Conservation (phyloP, 1,140 invertebrate species). For the Temnothorax longispinosus region DNA sequence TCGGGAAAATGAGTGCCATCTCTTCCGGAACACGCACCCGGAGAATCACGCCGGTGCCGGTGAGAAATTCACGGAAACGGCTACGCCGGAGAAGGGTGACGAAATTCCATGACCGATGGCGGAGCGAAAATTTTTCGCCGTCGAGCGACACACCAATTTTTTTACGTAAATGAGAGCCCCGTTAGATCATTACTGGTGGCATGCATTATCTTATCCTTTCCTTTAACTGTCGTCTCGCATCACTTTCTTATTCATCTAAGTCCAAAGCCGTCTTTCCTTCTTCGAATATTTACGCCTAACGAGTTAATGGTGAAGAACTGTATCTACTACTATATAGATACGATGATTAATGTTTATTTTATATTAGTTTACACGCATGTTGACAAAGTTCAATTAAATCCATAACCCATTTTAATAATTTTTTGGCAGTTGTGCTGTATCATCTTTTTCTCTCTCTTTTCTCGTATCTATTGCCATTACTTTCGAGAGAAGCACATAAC, state of each 20-base stretch:
- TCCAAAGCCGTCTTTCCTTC: not conserved
- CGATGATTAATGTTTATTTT: not conserved
- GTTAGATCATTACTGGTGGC: conserved; percentile 44
- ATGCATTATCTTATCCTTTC: conserved; percentile 27
- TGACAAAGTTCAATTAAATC: conserved; percentile 43
- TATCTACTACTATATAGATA: not conserved
- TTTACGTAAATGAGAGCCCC: conserved; percentile 23
- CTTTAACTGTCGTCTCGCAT: not conserved
- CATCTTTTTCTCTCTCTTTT: not conserved
- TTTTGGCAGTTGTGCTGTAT: not conserved
- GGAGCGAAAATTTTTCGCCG: conserved; percentile 25
- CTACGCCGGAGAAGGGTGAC: conserved; percentile 51
- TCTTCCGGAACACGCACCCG: conserved; percentile 81
- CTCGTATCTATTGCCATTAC: conserved; percentile 7
- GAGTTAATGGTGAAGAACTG: not conserved
- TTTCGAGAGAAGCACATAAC: not conserved
- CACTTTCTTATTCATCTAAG: conserved; percentile 8
- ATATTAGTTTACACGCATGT: conserved; percentile 7
- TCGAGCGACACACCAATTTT: conserved; percentile 30
- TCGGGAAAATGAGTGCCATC: conserved; percentile 83
- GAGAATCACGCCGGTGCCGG: conserved; percentile 53
- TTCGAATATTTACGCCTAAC: conserved; percentile 9
- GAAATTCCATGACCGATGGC: conserved; percentile 65
- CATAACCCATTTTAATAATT: conserved; percentile 49
- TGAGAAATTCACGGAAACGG: conserved; percentile 63